phyloP scores from a whole-genome alignment of 2,888 invertebrate species.

The Clostera curtula region DNA sequence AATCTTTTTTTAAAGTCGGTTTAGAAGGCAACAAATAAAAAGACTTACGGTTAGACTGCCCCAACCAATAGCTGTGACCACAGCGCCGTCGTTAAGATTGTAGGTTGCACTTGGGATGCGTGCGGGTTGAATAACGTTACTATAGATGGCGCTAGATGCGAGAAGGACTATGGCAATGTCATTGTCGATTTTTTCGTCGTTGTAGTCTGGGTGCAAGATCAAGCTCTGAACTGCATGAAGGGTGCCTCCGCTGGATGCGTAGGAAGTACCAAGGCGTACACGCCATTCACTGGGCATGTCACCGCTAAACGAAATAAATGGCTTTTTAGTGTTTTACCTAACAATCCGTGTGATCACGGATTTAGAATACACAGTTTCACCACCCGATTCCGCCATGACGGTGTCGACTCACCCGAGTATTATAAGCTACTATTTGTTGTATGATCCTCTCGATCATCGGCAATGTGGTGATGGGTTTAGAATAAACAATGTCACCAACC shows the following conservation, averaged over 20 bases:
- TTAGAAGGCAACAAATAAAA: too few species aligned
- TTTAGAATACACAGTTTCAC: too few species aligned
- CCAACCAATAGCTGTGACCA: conserved; percentile 34
- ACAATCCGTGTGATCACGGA: not conserved
- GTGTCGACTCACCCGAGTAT: too few species aligned
- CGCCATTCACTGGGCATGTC: conserved; percentile 29
- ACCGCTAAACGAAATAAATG: conserved; percentile 23
- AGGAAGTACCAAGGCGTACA: conserved; percentile 28
- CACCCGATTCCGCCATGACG: too few species aligned
- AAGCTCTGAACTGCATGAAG: conserved; percentile 18
- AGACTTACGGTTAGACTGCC: conserved; percentile 31
- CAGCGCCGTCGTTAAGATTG: conserved; percentile 17
- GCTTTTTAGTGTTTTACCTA: conserved; percentile 11
- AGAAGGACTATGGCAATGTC: conserved; percentile 42
- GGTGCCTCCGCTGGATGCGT: conserved; percentile 25
- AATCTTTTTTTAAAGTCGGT: too few species aligned
- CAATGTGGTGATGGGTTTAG: too few species aligned
- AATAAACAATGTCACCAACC: too few species aligned
- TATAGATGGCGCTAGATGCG: conserved; percentile 14
- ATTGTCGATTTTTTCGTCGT: conserved; percentile 14
- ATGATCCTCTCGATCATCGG: too few species aligned
- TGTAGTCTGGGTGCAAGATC: conserved; percentile 26
- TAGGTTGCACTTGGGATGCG: conserved; percentile 28
- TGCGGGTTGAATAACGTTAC: conserved; percentile 19
- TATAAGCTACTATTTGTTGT: not conserved